phyloP scores from a whole-genome alignment of 2,888 invertebrate genomes.

The Labia minor region DNA sequence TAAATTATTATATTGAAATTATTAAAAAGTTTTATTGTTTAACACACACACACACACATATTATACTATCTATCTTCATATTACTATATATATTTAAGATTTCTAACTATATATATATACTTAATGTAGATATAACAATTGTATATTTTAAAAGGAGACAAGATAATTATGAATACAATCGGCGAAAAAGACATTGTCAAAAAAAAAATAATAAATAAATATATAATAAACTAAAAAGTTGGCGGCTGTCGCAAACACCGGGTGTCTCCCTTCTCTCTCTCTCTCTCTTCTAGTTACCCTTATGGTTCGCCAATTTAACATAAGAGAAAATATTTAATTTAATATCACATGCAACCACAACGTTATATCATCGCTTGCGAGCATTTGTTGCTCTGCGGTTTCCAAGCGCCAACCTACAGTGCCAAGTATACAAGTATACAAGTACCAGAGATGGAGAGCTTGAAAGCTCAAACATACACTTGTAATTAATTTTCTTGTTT shows the following conservation, averaged over 20 bases:
- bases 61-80: no score
- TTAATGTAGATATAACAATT: no score
- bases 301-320: neutral
- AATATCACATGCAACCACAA: conserved; percentile 2
- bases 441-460: neutral
- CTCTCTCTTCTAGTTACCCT: neutral
- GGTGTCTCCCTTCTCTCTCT: neutral
- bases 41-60: no score
- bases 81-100: no score
- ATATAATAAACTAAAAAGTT: neutral
- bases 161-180: no score
- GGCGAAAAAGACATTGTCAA: no score
- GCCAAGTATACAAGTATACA: neutral
- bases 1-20: no score
- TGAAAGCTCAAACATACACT: neutral
- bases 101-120: no score
- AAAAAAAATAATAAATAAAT: no score
- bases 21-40: no score
- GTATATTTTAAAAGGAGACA: no score
- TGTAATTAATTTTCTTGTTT: neutral
- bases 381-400: conserved; percentile 13
- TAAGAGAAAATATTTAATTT: neutral
- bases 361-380: neutral
- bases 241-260: neutral
- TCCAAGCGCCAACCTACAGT: neutral